Percentiles rank a stretch among this genome's conserved stretches.
Evolutionary conservation across 2,113 vertebrate species (phyloP).

Genomic region (Nibea coibor): DNA sequence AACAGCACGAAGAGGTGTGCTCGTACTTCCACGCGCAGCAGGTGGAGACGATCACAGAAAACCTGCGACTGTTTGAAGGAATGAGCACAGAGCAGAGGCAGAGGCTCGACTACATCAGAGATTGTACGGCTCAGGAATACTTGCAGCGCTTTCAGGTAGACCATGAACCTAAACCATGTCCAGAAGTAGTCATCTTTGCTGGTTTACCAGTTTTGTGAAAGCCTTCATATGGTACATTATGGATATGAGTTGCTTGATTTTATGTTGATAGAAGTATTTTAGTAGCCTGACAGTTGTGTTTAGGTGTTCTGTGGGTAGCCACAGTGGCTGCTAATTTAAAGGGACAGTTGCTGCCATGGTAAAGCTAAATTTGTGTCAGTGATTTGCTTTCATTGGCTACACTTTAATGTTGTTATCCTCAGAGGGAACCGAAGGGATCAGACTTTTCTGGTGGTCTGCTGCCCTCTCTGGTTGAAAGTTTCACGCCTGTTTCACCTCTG

Average conservation of each 20-base stretch:
- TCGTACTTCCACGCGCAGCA: conserved; percentile 89
- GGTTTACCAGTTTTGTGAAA: no score
- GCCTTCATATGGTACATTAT: no score
- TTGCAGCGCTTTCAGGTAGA: conserved; percentile 83
- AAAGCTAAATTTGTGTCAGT: not conserved
- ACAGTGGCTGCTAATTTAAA: no score
- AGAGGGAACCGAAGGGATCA: no score
- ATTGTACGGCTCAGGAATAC: conserved; percentile 87
- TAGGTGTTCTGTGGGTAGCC: no score
- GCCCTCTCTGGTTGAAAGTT: not conserved
- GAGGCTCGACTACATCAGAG: conserved; percentile 85
- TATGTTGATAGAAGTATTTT: no score
- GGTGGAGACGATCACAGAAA: conserved; percentile 91
- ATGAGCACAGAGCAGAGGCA: conserved; percentile 82
- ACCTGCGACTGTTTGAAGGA: conserved; percentile 87
- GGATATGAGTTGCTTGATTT: no score
- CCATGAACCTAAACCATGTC: not conserved
- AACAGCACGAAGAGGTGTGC: conserved; percentile 89
- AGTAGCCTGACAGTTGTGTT: no score
- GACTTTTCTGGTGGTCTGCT: not conserved
- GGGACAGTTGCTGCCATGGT: no score
- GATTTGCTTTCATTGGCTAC: not conserved
- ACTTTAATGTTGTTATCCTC: not conserved
- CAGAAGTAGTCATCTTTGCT: no score
- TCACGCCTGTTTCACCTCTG: not conserved